Evolutionary conservation across 2,113 vertebrate genomes (phyloP).

Genomic region (Sinocyclocheilus maitianheensis): DNA sequence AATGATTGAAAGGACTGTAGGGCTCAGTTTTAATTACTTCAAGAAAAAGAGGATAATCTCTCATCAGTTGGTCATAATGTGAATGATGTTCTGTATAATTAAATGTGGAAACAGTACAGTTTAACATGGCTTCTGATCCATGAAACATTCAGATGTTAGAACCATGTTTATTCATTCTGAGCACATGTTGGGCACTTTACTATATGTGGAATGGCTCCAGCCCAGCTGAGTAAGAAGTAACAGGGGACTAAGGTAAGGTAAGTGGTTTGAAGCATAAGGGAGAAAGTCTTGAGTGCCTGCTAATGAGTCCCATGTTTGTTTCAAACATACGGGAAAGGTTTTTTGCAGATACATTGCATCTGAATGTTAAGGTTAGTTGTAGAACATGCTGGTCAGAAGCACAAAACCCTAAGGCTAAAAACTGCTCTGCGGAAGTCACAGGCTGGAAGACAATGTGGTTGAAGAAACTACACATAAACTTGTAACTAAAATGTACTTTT

Average conservation of each 20-base stretch:
- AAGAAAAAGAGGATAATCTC: background rate
- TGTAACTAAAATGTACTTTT: background rate
- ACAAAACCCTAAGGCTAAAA: constrained; percentile 7
- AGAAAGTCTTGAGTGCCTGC: constrained; percentile 42
- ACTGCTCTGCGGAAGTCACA: background rate
- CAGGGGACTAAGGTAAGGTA: background rate
- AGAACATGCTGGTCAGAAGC: constrained; percentile 30
- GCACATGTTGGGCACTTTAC: background rate
- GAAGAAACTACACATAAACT: background rate
- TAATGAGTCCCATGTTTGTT: constrained; percentile 52
- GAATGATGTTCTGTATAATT: background rate
- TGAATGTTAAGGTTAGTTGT: constrained; percentile 5
- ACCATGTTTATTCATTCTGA: background rate
- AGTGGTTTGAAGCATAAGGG: constrained; percentile 34
- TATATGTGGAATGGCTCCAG: background rate
- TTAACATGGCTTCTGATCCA: background rate
- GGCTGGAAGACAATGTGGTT: background rate
- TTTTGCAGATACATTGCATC: constrained; percentile 2
- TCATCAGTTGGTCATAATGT: background rate
- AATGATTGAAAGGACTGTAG: background rate
- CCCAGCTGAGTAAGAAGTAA: constrained; percentile 15
- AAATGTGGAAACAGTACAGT: background rate
- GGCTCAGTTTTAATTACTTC: constrained; percentile 31
- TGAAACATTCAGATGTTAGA: background rate
- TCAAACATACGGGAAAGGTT: constrained; percentile 56